Evolutionary conservation across 2,888 invertebrate genomes (phyloP).

Genomic region (Eilema griseolum): DNA sequence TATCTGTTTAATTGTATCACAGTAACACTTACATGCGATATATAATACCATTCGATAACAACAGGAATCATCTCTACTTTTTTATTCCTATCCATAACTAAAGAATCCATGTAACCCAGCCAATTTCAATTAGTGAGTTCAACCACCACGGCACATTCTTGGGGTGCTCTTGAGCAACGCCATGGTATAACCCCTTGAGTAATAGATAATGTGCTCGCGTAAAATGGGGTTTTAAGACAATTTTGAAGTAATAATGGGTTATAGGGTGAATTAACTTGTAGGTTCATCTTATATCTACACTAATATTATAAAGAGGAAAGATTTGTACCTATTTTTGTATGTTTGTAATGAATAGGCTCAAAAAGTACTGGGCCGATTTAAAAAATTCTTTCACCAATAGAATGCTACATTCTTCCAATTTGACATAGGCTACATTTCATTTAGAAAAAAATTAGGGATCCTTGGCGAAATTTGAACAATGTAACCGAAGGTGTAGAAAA

Average conservation of each 20-base stretch:
- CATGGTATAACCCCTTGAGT: constrained; percentile 37
- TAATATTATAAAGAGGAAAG: too few relatives aligned
- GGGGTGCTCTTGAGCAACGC: constrained; percentile 37
- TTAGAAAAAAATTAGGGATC: too few relatives aligned
- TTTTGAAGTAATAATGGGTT: constrained; percentile 8
- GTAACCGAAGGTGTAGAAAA: too few relatives aligned
- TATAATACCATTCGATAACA: neutral
- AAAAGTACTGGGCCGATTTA: too few relatives aligned
- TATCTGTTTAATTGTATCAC: too few relatives aligned
- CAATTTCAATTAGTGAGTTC: constrained; percentile 55
- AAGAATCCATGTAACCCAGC: constrained; percentile 18
- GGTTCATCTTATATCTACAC: neutral
- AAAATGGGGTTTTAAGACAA: constrained; percentile 25
- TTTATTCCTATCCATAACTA: constrained; percentile 27
- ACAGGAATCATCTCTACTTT: neutral
- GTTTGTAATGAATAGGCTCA: too few relatives aligned
- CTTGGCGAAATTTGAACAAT: too few relatives aligned
- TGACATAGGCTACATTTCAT: too few relatives aligned
- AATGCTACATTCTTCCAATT: too few relatives aligned
- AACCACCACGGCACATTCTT: constrained; percentile 44
- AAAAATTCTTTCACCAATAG: too few relatives aligned
- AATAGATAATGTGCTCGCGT: constrained; percentile 26
- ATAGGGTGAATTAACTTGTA: neutral
- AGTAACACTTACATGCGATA: too few relatives aligned
- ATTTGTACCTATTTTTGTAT: too few relatives aligned